Conservation (phyloP, 2,888 invertebrate genomes). For the Lasioglossum malachurum region DNA sequence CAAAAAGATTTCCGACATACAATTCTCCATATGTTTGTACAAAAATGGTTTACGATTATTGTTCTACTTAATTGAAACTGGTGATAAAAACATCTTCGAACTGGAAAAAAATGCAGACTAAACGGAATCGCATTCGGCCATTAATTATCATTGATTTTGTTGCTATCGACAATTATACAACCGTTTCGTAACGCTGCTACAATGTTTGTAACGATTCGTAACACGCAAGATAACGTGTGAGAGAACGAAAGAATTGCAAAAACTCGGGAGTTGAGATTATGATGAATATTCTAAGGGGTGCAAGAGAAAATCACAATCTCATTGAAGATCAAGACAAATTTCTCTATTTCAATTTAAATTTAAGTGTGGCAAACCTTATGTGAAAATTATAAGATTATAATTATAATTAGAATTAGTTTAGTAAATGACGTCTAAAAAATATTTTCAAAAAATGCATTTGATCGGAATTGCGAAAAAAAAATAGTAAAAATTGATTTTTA, state of each 20-base stretch:
- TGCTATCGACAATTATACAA: constrained; percentile 29
- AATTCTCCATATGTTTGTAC: not conserved
- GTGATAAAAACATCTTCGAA: not conserved
- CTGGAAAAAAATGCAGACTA: not conserved
- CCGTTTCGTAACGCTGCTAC: not conserved
- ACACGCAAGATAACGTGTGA: constrained; percentile 13
- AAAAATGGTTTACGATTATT: not conserved
- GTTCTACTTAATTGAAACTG: not conserved
- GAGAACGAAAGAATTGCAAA: not conserved
- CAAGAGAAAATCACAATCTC: not conserved
- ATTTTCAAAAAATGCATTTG: too few species aligned
- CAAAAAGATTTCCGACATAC: not conserved
- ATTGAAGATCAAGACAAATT: not conserved
- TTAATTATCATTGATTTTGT: not conserved
- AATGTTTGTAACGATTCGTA: constrained; percentile 12
- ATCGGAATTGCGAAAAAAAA: too few species aligned
- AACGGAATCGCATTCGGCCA: not conserved
- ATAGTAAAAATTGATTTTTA: too few species aligned
- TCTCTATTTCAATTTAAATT: not conserved
- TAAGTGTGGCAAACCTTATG: too few species aligned
- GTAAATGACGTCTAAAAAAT: too few species aligned
- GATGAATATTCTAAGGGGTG: not conserved
- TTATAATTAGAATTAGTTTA: too few species aligned
- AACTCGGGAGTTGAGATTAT: not conserved
- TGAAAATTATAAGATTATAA: too few species aligned